Evolutionary conservation across 1,140 invertebrate species (phyloP), one percentile per base, ranked within the genome.

Genomic region (Drosophila aff.): DNA sequence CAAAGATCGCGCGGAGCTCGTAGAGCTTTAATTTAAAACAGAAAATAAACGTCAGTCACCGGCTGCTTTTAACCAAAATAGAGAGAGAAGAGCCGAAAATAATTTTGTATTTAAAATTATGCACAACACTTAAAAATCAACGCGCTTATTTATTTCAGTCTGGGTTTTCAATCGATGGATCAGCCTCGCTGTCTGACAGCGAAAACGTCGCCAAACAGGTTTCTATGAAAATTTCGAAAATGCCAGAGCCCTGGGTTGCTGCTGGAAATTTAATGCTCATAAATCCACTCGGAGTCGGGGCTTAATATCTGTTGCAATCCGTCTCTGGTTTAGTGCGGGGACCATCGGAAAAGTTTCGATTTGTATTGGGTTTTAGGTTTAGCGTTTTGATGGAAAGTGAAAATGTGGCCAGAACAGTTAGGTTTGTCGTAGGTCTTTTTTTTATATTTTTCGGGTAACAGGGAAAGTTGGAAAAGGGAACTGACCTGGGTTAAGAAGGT

Each of bases 81-180:
- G 41, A 43, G 41, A 44, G 43, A 44, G 57, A 74, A 75, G 21
- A 68, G 67, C 26, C 63, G 65, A 66, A 73, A 44, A 76, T 16
- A 26, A 28, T 72, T 79, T 71, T 47, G 71, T 90, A 90, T 90
- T 90, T 90, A 90, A 90, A 90, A 82, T 90, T 90, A 90, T 90
- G 82, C 85, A 90, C 79, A 90, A 90, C 85, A 90, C 85, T 90
- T 90, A 90, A 89, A 89, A 90, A 90, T 89, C 85, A 89, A 89
- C 81, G 85, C 85, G 76, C 59, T 75, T 84, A 83, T 83, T 82
- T 87, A 82, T 79, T 82, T 83, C 65, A 64, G 47, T 76, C 46
- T 63, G 41, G 63, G 18, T 65, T 63, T 49, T 66, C 71, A 62
- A 74, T 63, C 84, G 79, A 87, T 79, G 81, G 85, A 90, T 90